phyloP scores from a whole-genome alignment of 1,140 invertebrate species.

The Cyclargus thomasi region DNA sequence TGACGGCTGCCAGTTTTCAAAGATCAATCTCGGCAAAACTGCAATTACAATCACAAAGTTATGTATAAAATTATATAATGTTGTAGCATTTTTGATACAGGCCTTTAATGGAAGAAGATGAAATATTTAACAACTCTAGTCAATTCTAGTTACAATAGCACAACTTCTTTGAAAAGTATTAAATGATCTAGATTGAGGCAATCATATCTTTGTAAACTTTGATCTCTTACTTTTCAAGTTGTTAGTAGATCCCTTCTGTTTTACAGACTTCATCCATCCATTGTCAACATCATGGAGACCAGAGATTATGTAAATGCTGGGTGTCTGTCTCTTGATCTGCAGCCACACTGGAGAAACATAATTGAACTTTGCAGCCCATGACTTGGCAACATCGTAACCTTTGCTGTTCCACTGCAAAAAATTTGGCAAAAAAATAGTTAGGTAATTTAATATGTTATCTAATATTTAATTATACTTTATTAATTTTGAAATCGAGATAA shows the following conservation, averaged over 20 bases:
- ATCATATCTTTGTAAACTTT: too few relatives aligned
- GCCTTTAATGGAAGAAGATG: too few relatives aligned
- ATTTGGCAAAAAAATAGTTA: conserved; percentile 1
- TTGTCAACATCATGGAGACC: conserved; percentile 88
- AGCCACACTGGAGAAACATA: conserved; percentile 97
- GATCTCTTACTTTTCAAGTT: conserved; percentile 48
- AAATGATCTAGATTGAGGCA: too few relatives aligned
- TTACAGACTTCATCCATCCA: conserved; percentile 87
- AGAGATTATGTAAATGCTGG: conserved; percentile 78
- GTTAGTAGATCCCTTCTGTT: conserved; percentile 56
- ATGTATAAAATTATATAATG: not conserved
- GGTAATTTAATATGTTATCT: not conserved
- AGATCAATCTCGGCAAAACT: conserved; percentile 90
- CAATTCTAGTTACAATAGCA: too few relatives aligned
- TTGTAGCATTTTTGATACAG: too few relatives aligned
- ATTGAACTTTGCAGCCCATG: conserved; percentile 91
- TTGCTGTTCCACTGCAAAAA: conserved; percentile 93
- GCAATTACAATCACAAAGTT: conserved; percentile 31
- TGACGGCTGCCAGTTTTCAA: conserved; percentile 87
- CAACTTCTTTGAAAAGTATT: too few relatives aligned
- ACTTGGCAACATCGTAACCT: conserved; percentile 95
- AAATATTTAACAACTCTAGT: too few relatives aligned
- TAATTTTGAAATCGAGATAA: too few relatives aligned
- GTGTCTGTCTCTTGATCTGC: conserved; percentile 81
- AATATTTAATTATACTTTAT: too few relatives aligned